Conservation (phyloP, 2,888 invertebrate species). For the Steinernema scapterisci region DNA sequence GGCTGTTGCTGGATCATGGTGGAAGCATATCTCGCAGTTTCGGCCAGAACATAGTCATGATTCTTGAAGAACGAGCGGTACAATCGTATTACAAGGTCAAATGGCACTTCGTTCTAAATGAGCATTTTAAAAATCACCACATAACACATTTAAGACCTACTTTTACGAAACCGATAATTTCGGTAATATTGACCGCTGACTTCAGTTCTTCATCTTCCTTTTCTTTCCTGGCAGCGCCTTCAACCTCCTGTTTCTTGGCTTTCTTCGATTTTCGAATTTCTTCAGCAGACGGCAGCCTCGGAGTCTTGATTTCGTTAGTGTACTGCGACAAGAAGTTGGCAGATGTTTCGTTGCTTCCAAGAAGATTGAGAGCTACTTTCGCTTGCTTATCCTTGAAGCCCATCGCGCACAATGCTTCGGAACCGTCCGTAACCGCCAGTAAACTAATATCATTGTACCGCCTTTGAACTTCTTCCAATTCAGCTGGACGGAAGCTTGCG, state of each 20-base stretch:
- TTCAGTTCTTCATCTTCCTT: background rate
- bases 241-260: background rate
- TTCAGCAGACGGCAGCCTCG: background rate
- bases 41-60: too few species aligned
- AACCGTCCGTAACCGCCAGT: background rate
- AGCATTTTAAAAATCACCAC: background rate
- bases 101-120: too few species aligned
- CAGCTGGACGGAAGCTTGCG: background rate
- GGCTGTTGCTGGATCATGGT: too few species aligned
- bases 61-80: too few species aligned
- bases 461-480: background rate
- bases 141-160: background rate
- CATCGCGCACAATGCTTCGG: background rate
- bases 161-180: background rate
- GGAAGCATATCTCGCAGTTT: too few species aligned
- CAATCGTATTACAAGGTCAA: too few species aligned
- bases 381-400: background rate
- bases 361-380: background rate
- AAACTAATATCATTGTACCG: background rate
- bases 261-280: background rate
- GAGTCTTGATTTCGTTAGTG: background rate
- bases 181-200: background rate
- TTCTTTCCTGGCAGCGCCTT: background rate
- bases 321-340: slow-evolving; percentile 8
- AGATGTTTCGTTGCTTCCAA: background rate